These are phyloP conservation scores for Acronicta psi DNA, from an alignment of 2,888 invertebrate species.

Conservation along the genomic window DNA sequence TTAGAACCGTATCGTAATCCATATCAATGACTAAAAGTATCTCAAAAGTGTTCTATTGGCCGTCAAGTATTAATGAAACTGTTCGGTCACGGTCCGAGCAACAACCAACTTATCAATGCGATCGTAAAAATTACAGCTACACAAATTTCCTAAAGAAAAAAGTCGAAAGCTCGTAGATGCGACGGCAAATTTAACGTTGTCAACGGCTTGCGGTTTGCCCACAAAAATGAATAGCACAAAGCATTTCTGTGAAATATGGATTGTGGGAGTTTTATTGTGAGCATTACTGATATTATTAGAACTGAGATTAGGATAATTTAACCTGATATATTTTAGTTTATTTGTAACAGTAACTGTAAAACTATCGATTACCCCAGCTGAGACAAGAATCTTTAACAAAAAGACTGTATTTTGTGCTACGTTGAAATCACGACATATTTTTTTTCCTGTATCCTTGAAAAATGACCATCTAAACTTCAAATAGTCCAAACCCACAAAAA, in stretches of 20 bases:
- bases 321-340: not conserved
- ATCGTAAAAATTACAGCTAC: slow-evolving; percentile 14
- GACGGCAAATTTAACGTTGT: slow-evolving; percentile 38
- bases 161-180: not conserved
- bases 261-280: slow-evolving; percentile 38
- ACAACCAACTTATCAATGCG: slow-evolving; percentile 48
- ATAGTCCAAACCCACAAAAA: slow-evolving; percentile 8
- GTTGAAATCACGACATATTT: not conserved
- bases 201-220: slow-evolving; percentile 45
- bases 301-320: slow-evolving; percentile 11
- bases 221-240: slow-evolving; percentile 53
- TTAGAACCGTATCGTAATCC: slow-evolving; percentile 39
- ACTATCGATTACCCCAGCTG: not conserved
- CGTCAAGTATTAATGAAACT: slow-evolving; percentile 59
- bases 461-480: not conserved
- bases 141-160: not conserved
- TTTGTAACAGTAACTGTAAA: not conserved
- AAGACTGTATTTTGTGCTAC: not conserved
- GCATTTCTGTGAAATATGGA: slow-evolving; percentile 60
- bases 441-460: too few species aligned
- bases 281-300: slow-evolving; percentile 16
- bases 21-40: slow-evolving; percentile 43
- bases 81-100: slow-evolving; percentile 59
- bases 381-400: not conserved
- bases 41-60: slow-evolving; percentile 40